phyloP scores from a whole-genome alignment of 2,113 vertebrate species.

The Alces alces region DNA sequence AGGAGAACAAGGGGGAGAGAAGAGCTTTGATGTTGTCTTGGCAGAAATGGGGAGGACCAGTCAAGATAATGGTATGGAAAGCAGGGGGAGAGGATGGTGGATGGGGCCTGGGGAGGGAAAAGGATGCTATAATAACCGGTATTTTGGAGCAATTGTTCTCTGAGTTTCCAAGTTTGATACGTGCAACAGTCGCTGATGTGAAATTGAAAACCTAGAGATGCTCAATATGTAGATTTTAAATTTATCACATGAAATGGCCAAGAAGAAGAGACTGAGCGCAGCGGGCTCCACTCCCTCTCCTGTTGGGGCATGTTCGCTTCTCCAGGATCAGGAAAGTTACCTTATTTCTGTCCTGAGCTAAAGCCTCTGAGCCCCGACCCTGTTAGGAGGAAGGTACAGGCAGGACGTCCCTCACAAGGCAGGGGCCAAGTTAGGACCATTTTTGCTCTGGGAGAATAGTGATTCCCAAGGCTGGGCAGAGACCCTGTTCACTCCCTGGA shows the following conservation, averaged over 20 bases:
- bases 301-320: background rate
- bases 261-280: background rate
- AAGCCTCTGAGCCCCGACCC: background rate
- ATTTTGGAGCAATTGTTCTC: background rate
- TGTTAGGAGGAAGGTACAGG: background rate
- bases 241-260: background rate
- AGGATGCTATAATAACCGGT: rapidly evolving
- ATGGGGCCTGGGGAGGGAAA: rapidly evolving
- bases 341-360: background rate
- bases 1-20: background rate
- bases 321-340: background rate
- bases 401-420: background rate
- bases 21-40: background rate
- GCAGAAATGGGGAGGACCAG: background rate
- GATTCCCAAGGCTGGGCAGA: background rate
- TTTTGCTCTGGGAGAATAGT: background rate
- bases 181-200: background rate
- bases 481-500: background rate
- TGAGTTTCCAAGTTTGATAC: background rate
- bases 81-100: background rate
- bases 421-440: background rate
- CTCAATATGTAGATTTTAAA: background rate
- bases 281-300: background rate
- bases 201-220: background rate
- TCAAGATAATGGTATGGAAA: background rate